Evolutionary conservation across 1,140 invertebrate species (phyloP).

Genomic region (Drosophila fuyamai): DNA sequence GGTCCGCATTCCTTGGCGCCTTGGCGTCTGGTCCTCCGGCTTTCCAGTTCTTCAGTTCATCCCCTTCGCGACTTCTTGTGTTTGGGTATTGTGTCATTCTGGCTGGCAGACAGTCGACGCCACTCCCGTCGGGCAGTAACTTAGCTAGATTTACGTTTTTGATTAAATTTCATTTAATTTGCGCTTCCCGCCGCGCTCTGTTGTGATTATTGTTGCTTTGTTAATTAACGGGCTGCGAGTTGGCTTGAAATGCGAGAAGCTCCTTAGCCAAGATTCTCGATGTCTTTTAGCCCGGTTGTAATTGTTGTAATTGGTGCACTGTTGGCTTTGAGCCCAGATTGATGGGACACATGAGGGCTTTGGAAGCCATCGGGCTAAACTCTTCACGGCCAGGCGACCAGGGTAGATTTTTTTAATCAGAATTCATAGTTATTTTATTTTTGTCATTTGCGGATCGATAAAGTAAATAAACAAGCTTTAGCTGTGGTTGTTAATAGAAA

Average conservation of each 20-base stretch:
- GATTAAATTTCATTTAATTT: constrained; percentile 81
- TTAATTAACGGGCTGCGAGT: constrained; percentile 60
- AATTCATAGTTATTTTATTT: background rate
- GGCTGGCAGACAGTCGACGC: constrained; percentile 62
- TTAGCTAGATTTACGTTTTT: constrained; percentile 79
- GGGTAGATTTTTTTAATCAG: background rate
- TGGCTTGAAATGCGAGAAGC: constrained; percentile 62
- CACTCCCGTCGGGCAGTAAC: constrained; percentile 53
- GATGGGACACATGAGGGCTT: constrained; percentile 2
- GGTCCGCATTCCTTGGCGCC: constrained; percentile 62
- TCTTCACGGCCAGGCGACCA: constrained; percentile 1
- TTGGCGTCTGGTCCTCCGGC: constrained; percentile 26
- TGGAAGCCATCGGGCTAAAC: background rate
- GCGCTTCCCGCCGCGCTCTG: constrained; percentile 48
- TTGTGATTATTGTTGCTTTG: constrained; percentile 48
- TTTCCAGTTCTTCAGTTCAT: constrained; percentile 14
- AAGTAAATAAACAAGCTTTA: too few species aligned
- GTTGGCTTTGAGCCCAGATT: constrained; percentile 13
- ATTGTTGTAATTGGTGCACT: constrained; percentile 56
- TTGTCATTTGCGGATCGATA: background rate
- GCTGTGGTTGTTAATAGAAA: too few species aligned
- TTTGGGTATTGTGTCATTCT: constrained; percentile 55
- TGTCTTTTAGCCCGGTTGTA: constrained; percentile 40
- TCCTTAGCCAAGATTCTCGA: constrained; percentile 58
- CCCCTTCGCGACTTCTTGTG: constrained; percentile 33